Base-by-base conservation (phyloP, 2,113 vertebrate species). In the Centropus unirufus region DNA sequence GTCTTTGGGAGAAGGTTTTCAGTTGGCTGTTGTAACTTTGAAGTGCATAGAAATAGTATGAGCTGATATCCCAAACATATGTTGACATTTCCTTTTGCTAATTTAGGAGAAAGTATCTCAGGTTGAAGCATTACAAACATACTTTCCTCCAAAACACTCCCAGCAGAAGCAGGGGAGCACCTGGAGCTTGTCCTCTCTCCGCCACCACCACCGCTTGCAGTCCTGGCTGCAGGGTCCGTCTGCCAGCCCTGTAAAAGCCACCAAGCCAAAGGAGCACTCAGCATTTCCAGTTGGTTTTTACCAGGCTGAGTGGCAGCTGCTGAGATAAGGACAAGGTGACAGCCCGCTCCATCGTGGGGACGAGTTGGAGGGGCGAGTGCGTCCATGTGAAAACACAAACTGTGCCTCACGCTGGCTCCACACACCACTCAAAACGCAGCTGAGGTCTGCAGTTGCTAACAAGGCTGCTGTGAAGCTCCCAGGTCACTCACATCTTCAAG, bases 41-140 rank as follows among this genome's bases (percentile, higher is more conserved):
- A 62, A 54, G 22, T 2, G 0, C 3, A 1, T 1, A 14, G 74
- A 34, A 64, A 20, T 10, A 6, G 5, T 7, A 6, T 0, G 14
- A 81, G 47, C 36, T 8, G 59, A 79, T 64, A 62, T 58, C 55
- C 34, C 42, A 39, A 76, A 42, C 5, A 4, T 5, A 54, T 0
- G 0, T 4, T 20, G 6, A 8, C 0, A 0, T 87, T 62, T 85
- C 23, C 34, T 77, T 57, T 30, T 57, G 51, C 68, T 80, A 1
- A 14, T 69, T 79, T 10, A 23, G 51, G 11, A 69, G 19, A 55
- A 21, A 34, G 13, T 32, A 49, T 80, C 49, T 58, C 34, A 23
- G 30, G 18, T 8, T 70, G 64, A 87, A 54, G 64, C 51, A 61
- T 27, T 5, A 1, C 59, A 32, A 79, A 68, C 0, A 0, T 26